Evolutionary conservation across 1,140 invertebrate species (phyloP).

Genomic region (Schlechtendalia chinensis): DNA sequence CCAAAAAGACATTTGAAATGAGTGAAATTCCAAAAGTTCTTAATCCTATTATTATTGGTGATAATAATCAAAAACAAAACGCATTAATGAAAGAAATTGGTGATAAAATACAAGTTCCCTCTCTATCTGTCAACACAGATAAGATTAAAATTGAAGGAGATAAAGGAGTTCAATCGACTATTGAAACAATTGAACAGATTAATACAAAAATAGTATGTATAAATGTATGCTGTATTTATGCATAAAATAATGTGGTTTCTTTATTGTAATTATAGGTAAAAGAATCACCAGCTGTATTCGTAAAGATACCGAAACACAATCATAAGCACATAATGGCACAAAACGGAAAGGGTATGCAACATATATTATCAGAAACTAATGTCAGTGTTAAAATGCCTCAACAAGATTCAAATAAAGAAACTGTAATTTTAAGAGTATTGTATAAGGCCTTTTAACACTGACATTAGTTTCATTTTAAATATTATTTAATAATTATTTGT

Average conservation of each 20-base stretch:
- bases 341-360: slow-evolving; percentile 80
- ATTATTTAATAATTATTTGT: too few relatives aligned
- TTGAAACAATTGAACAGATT: slow-evolving; percentile 80
- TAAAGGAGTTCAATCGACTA: slow-evolving; percentile 85
- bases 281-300: slow-evolving; percentile 78
- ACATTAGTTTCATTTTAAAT: slow-evolving; percentile 57
- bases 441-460: slow-evolving; percentile 77
- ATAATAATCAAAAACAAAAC: slow-evolving; percentile 77
- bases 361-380: slow-evolving; percentile 87
- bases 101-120: slow-evolving; percentile 90
- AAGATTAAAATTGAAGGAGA: slow-evolving; percentile 95
- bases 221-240: background rate
- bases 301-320: slow-evolving; percentile 92
- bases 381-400: slow-evolving; percentile 97
- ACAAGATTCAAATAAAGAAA: slow-evolving; percentile 81
- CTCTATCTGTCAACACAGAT: slow-evolving; percentile 84
- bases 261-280: slow-evolving; percentile 63
- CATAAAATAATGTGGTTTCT: background rate
- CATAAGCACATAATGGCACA: slow-evolving; percentile 95
- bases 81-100: slow-evolving; percentile 78
- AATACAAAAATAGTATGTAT: slow-evolving; percentile 80
- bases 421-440: slow-evolving; percentile 92
- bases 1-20: slow-evolving; percentile 79
- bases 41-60: slow-evolving; percentile 92
- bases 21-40: slow-evolving; percentile 86